A percentile compares a stretch with the other conserved stretches of the same genome.
phyloP scores from a whole-genome alignment of 1,140 invertebrate species.

The Lucilia sericata region DNA sequence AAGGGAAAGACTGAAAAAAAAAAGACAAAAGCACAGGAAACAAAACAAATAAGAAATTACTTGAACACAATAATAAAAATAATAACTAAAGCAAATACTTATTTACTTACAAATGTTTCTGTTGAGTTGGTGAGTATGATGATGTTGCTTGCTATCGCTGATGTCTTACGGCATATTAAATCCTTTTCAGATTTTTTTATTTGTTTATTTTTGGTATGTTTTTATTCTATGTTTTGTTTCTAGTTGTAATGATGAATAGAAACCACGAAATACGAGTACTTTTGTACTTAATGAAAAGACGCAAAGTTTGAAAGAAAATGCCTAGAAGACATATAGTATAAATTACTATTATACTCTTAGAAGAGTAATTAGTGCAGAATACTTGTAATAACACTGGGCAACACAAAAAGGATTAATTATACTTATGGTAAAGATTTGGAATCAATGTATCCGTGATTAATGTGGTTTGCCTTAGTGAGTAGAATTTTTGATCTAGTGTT shows the following conservation, averaged over 20 bases:
- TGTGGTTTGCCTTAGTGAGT: no score
- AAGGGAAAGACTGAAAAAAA: neutral
- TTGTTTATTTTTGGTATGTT: neutral
- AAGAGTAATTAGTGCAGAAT: neutral
- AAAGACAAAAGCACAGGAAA: neutral
- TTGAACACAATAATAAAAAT: neutral
- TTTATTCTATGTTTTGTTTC: neutral
- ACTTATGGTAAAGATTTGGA: no score
- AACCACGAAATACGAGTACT: neutral
- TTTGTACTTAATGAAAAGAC: neutral
- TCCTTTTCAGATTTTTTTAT: constrained; percentile 4
- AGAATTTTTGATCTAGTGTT: no score
- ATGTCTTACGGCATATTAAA: constrained; percentile 24
- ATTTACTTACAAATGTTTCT: neutral
- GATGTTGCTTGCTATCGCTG: neutral
- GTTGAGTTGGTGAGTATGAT: neutral
- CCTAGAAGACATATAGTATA: neutral
- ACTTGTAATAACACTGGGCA: neutral
- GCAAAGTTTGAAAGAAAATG: neutral
- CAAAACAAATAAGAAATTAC: constrained; percentile 27
- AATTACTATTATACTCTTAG: neutral
- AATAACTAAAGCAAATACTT: neutral
- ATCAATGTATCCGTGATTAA: no score
- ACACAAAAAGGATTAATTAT: neutral
- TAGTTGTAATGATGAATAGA: neutral